A percentile compares a stretch with the other conserved stretches of the same genome.
Conservation (phyloP, 2,797 vertebrate species). For the Lerista edwardsae region DNA sequence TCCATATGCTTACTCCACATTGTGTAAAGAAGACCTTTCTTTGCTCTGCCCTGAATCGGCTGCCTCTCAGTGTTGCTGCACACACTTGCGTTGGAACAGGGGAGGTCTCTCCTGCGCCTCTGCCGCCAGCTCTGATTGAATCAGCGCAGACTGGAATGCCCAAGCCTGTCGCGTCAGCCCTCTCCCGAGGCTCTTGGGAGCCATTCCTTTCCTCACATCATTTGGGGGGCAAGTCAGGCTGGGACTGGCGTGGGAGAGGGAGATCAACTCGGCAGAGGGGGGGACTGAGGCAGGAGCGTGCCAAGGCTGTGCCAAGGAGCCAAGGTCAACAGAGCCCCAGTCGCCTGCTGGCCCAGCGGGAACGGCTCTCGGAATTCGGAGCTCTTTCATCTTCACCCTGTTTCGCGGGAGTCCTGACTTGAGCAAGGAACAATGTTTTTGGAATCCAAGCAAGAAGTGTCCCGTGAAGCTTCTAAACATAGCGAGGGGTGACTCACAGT, state of each 20-base stretch:
- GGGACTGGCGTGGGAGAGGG: not conserved
- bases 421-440: conserved; percentile 50
- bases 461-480: conserved; percentile 63
- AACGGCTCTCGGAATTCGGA: not conserved
- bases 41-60: no score
- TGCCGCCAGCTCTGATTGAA: not conserved
- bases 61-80: not conserved
- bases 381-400: conserved; percentile 28
- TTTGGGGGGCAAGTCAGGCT: not conserved
- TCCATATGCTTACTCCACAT: no score
- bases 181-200: not conserved
- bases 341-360: not conserved
- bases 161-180: not conserved
- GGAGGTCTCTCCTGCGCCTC: not conserved
- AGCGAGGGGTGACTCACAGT: conserved; percentile 51
- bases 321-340: not conserved
- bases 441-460: conserved; percentile 38
- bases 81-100: not conserved
- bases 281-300: not conserved
- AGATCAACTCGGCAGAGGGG: conserved; percentile 5
- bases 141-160: not conserved
- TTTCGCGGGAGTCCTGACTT: conserved; percentile 35
- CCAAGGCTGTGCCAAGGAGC: not conserved
- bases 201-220: not conserved
- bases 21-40: no score